Evolutionary conservation across 2,113 vertebrate species (phyloP), one percentile per base, ranked within the genome.

Genomic region (Syngnathus floridae): DNA sequence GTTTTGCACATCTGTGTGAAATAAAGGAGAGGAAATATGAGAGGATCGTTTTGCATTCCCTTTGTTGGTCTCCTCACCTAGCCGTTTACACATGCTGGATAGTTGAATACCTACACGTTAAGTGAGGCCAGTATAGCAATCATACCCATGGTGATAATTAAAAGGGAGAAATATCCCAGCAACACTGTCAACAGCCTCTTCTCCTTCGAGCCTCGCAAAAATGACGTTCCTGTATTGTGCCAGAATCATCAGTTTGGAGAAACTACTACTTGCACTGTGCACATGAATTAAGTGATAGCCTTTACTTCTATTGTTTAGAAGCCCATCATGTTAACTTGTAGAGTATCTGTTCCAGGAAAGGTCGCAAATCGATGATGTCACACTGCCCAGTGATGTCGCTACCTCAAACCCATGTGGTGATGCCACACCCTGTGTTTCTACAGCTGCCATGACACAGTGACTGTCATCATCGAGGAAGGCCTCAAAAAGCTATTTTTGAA

Each of bases 391-490:
- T 61, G 59, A 61, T 61, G 59, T 61, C 59, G 13, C 21, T 12
- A 61, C 59, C 12, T 61, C 59, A 61, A 61, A 61, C 59, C 59
- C 59, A 61, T 61, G 59, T 43, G 59, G 59, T 61, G 59, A 61
- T 61, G 59, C 59, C 59, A 61, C 59, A 43, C 59, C 59, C 59
- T 61, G 12, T 61, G 59, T 61, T 22, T 61, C 59, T 43, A 61
- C 21, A 61, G 40, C 59, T 61, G 38, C 59, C 7, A 7, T 61
- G 40, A 61, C 38, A 61, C 59, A 56, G 21, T 56, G 54, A 56
- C 26, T 56, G 54, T 56, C 54, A 61, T 61, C 59, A 61, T 61
- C 38, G 59, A 21, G 59, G 38, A 43, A 61, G 54, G 54, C 22
- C 54, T 56, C 54, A 35, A 14, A 56, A 56, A 35, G 54, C 5